Evolutionary conservation across 2,797 vertebrate genomes (phyloP).

Genomic region (Syngnathus acus): DNA sequence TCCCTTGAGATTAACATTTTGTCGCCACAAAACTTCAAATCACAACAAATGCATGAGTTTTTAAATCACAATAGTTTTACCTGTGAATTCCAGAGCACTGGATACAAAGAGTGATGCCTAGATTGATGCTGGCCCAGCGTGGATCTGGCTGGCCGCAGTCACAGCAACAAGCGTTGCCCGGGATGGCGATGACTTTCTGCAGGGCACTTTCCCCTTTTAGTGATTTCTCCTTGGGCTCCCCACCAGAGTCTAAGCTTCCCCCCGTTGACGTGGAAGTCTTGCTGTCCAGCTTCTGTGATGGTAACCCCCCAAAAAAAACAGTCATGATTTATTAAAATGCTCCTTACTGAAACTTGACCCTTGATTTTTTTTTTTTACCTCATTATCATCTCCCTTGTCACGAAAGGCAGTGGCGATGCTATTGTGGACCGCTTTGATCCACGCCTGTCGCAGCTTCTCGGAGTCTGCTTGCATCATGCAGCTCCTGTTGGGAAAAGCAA

Average conservation of each 20-base stretch:
- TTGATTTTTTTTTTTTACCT: constrained; percentile 65
- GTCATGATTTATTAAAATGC: not conserved
- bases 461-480: constrained; percentile 98
- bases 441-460: constrained; percentile 90
- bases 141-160: constrained; percentile 91
- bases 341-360: not conserved
- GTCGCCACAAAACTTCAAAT: not conserved
- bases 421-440: constrained; percentile 97
- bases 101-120: constrained; percentile 85
- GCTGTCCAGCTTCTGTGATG: constrained; percentile 81
- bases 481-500: constrained; percentile 70
- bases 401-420: constrained; percentile 96
- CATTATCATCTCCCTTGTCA: constrained; percentile 84
- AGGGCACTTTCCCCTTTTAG: constrained; percentile 90
- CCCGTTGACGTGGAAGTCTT: constrained; percentile 86
- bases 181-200: constrained; percentile 84
- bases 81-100: constrained; percentile 83
- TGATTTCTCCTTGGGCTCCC: constrained; percentile 80
- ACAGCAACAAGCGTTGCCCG: constrained; percentile 86
- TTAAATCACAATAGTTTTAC: constrained; percentile 25
- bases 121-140: constrained; percentile 97
- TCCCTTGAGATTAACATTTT: constrained; percentile 9
- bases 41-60: not conserved
- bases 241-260: constrained; percentile 87
- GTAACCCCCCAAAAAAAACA: not conserved